Conservation (phyloP, 2,113 vertebrate genomes). For the Recurvirostra avosetta region DNA sequence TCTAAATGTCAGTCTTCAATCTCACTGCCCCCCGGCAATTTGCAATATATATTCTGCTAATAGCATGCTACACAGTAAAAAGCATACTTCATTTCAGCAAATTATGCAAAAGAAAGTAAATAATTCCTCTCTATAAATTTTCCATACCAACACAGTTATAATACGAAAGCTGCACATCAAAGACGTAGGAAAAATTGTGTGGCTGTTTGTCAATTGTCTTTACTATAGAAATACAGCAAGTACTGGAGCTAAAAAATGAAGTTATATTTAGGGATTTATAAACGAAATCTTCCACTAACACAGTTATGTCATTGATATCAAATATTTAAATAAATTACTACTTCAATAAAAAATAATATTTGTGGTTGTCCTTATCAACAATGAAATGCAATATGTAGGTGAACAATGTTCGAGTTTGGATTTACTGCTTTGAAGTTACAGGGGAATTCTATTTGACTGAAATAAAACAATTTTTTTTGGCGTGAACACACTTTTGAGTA, state of each 20-base stretch:
- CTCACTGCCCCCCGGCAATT: neutral
- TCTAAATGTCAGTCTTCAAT: neutral
- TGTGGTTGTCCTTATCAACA: neutral
- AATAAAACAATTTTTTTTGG: neutral
- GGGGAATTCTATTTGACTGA: neutral
- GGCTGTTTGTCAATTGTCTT: neutral
- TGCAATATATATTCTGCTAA: neutral
- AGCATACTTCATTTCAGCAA: neutral
- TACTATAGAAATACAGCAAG: neutral
- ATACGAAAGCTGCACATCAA: conserved; percentile 15
- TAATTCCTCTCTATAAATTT: neutral
- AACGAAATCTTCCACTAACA: neutral
- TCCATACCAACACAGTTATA: neutral
- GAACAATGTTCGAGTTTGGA: neutral
- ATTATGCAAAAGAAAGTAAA: neutral
- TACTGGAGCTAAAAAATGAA: neutral
- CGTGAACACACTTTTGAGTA: neutral
- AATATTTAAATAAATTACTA: conserved; percentile 2
- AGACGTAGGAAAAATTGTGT: neutral
- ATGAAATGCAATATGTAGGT: neutral
- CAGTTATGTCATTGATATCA: neutral
- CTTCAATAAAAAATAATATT: neutral
- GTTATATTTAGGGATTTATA: conserved; percentile 25
- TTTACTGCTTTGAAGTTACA: neutral
- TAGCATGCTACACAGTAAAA: neutral